Conservation (phyloP, 2,888 invertebrate species). For the Agonopterix heracliana region DNA sequence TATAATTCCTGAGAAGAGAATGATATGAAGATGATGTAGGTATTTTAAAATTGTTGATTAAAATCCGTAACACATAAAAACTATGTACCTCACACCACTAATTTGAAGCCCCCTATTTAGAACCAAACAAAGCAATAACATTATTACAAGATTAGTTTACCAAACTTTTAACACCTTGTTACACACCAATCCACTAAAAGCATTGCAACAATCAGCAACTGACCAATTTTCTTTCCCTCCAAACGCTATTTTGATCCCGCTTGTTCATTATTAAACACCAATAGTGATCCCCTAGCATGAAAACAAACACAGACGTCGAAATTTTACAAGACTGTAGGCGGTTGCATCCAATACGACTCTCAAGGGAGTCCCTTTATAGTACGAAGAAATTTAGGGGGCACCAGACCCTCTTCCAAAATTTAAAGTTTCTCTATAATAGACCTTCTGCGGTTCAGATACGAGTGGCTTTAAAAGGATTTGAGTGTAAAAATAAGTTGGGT, state of each 20-base stretch:
- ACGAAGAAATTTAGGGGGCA: slow-evolving; percentile 34
- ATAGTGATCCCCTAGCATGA: slow-evolving; percentile 26
- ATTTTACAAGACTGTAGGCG: slow-evolving; percentile 30
- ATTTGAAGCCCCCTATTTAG: too few relatives aligned
- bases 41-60: too few relatives aligned
- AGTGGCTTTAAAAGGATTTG: neutral
- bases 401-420: slow-evolving; percentile 13
- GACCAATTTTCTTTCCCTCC: neutral
- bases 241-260: too few relatives aligned
- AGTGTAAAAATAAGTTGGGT: neutral
- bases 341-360: slow-evolving; percentile 36
- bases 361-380: slow-evolving; percentile 28
- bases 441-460: slow-evolving; percentile 1
- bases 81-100: too few relatives aligned
- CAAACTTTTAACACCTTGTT: too few relatives aligned
- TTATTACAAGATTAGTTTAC: too few relatives aligned
- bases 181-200: too few relatives aligned
- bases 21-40: too few relatives aligned
- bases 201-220: too few relatives aligned
- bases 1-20: too few relatives aligned
- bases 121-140: too few relatives aligned
- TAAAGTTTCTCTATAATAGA: neutral
- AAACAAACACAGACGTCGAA: slow-evolving; percentile 37
- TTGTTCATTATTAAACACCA: slow-evolving; percentile 7
- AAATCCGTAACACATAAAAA: too few relatives aligned